Conservation (phyloP, 2,113 vertebrate species). For the Aramus guarauna region DNA sequence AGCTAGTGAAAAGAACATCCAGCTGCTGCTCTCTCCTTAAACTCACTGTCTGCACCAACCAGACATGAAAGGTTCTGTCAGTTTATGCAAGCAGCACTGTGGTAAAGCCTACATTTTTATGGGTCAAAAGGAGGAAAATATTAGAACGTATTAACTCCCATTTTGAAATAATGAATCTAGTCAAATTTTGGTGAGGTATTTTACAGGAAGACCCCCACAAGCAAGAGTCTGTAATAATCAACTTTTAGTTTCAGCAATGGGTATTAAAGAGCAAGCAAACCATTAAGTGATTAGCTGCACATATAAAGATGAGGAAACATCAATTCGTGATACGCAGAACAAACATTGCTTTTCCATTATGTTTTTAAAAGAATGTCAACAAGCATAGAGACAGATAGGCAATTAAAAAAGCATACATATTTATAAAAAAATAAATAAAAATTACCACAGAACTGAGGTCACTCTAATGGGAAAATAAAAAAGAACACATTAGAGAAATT, state of each 20-base stretch:
- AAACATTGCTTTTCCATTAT: conserved; percentile 82
- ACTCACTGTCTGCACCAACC: conserved; percentile 60
- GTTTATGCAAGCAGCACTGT: neutral
- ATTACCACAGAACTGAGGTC: conserved; percentile 99
- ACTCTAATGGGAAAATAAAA: conserved; percentile 99
- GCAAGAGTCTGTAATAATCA: neutral
- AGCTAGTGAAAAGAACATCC: neutral
- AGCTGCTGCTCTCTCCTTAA: conserved; percentile 59
- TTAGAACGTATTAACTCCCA: neutral
- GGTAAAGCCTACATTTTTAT: neutral
- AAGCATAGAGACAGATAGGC: conserved; percentile 73
- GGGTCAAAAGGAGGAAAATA: neutral
- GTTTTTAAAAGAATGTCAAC: conserved; percentile 73
- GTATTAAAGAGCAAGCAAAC: conserved; percentile 65
- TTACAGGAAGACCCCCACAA: neutral
- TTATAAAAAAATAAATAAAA: conserved; percentile 90
- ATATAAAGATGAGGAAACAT: neutral
- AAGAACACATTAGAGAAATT: conserved; percentile 92
- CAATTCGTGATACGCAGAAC: conserved; percentile 39
- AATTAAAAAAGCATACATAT: conserved; percentile 78
- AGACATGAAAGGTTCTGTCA: neutral
- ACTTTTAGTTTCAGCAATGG: conserved; percentile 60
- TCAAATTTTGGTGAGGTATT: neutral
- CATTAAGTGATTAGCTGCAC: conserved; percentile 2
- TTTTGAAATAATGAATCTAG: neutral